Base-by-base conservation (phyloP, 2,797 vertebrate genomes). In the Esox lucius region DNA sequence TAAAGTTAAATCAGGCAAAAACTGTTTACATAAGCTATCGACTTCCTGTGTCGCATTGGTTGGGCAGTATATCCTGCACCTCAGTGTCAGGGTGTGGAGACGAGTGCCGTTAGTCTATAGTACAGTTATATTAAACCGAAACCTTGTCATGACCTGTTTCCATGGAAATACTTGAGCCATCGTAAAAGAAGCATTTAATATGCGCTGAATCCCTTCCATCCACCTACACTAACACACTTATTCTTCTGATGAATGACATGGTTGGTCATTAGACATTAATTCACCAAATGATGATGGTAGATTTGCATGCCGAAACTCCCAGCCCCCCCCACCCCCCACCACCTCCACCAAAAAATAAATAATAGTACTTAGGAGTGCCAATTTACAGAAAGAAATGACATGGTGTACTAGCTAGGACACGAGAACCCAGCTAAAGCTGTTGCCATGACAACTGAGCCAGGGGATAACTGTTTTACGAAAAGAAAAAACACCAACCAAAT, bases 391-490 rank as follows among this genome's bases (percentile, higher is more conserved):
- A 90, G 84, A 82, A 73, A 84, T 86, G 82, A 88, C 81, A 91
- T 12, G 67, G 81, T 87, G 86, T 89, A 87, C 85, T 83, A 81
- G 84, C 85, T 83, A 81, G 84, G 86, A 90, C 86, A 90, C 76
- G 86, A 90, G 89, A 87, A 85, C 86, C 82, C 86, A 81, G 86
- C 87, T 77, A 86, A 91, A 86, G 87, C 89, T 90, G 94, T 95
- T 95, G 87, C 92, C 90, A 94, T 95, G 91, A 91, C 94, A 87
- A 94, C 93, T 76, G 85, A 83, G 87, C 87, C 89, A 90, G 88
- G 85, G 91, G 89, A 93, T 89, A 92, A 90, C 88, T 85, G 86
- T 90, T 90, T 91, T 91, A 92, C 24, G 84, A 84, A 62, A 65
- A 75, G 19, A 42, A 31, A 12, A 56, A 35, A 70, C 48, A 80